These are phyloP conservation scores for Drosophila mayri DNA, from an alignment of 1,140 invertebrate genomes.

Conservation along the genomic window DNA sequence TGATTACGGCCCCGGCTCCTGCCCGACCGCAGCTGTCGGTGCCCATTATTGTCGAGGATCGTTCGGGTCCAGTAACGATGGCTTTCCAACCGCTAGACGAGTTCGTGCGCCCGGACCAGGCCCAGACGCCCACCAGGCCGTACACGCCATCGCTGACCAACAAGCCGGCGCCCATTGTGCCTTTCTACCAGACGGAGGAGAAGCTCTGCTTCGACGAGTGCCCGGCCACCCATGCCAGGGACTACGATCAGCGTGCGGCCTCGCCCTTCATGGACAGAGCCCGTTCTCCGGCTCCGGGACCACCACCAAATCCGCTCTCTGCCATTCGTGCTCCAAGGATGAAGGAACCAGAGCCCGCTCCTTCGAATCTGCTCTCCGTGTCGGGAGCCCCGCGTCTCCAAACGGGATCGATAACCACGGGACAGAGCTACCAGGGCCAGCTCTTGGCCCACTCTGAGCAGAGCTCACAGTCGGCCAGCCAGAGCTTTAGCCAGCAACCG, in stretches of 20 bases:
- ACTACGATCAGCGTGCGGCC: constrained; percentile 86
- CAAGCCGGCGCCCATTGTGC: constrained; percentile 88
- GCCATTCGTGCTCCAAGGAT: constrained; percentile 86
- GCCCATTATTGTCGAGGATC: constrained; percentile 76
- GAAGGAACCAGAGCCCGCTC: constrained; percentile 80
- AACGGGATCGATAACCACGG: constrained; percentile 77
- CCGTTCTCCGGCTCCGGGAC: constrained; percentile 87
- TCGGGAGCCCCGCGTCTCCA: constrained; percentile 56
- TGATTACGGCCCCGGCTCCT: background rate
- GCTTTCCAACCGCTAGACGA: constrained; percentile 88
- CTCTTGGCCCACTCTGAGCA: constrained; percentile 74
- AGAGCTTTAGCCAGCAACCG: constrained; percentile 68
- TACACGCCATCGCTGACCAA: constrained; percentile 88
- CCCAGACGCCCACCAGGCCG: constrained; percentile 84
- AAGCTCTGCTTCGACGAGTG: constrained; percentile 88
- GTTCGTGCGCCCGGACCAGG: constrained; percentile 85
- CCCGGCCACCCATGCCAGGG: constrained; percentile 86
- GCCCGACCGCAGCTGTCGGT: constrained; percentile 60
- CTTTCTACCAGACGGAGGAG: constrained; percentile 87
- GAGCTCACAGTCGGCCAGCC: constrained; percentile 60
- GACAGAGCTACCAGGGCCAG: constrained; percentile 78
- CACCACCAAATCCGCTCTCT: constrained; percentile 87
- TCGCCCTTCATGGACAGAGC: constrained; percentile 87
- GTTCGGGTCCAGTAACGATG: constrained; percentile 84
- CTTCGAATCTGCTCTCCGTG: constrained; percentile 41